These are phyloP conservation scores for Nestor notabilis DNA, from an alignment of 2,113 vertebrate genomes.

Conservation along the genomic window DNA sequence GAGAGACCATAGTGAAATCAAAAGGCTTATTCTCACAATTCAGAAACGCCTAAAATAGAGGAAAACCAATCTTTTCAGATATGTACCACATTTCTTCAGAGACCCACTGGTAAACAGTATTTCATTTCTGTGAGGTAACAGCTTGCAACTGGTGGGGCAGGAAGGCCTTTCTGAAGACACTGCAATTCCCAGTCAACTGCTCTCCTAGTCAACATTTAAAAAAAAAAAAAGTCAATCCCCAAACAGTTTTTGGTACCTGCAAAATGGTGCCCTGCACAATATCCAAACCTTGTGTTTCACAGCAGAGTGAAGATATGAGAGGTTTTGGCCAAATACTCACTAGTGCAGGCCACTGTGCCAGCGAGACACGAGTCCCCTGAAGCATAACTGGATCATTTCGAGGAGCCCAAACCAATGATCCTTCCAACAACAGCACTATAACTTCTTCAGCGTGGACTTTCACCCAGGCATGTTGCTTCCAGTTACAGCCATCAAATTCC, in stretches of 20 bases:
- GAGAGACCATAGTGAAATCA: background rate
- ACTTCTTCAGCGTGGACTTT: slow-evolving; percentile 93
- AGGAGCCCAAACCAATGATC: slow-evolving; percentile 89
- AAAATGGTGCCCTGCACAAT: background rate
- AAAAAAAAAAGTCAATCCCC: background rate
- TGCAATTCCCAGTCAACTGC: background rate
- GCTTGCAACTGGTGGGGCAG: background rate
- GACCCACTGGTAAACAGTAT: background rate
- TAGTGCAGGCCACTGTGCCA: slow-evolving; percentile 89
- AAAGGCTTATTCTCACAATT: background rate
- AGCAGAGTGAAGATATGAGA: background rate
- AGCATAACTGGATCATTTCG: slow-evolving; percentile 77
- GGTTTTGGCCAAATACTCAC: slow-evolving; percentile 76
- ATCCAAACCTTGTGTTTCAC: background rate
- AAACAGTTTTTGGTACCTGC: background rate
- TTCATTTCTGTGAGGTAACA: background rate
- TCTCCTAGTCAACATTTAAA: background rate
- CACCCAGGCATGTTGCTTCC: slow-evolving; percentile 91
- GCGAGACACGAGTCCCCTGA: slow-evolving; percentile 72
- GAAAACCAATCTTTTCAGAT: background rate
- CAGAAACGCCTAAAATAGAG: background rate
- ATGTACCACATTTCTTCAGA: background rate
- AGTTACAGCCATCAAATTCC: slow-evolving; percentile 91
- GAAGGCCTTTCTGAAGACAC: background rate
- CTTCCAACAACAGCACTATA: slow-evolving; percentile 90